Base-by-base conservation (phyloP, 2,888 invertebrate species). In the Nasonovia ribisnigri region DNA sequence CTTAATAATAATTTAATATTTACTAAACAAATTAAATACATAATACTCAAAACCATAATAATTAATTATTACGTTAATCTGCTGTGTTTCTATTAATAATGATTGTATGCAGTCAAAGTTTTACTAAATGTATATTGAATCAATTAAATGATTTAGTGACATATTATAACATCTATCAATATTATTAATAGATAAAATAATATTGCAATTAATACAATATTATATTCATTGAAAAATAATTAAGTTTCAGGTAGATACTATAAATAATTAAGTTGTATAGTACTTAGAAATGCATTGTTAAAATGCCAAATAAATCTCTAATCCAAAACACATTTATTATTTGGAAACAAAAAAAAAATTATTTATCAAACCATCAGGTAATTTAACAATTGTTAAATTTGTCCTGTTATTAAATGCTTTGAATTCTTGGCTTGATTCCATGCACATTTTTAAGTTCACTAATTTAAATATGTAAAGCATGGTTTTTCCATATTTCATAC, bases 401-500 rank as follows among this genome's bases (percentile, higher is more conserved):
- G 24, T 67, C 87, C 42, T 60, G 67, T 48, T 88, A 87, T 57
- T 89, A 36, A 93, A 93, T 84, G 46, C 13, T 84, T 93, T 90
- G 24, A 90, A 54, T 36, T 89, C 54, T 93, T 93, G 84, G 29
- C 84, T 93, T 93, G 57, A 84, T 89, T 90, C 57, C 89, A 84
- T 60, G 86, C 86, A 67, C 67, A 93, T 93, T 87, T 93, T 86
- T 67, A 54, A 93, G 0, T 93, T 86, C 54, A 90, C 20, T 57
- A 93, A 93, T 84, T 89, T 90, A 89, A 93, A 84, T 90, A 93
- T 26, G 87, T 60, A 48, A 90, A 90, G 16, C 36, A 90, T 90
- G 86, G 60, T 60, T 90, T 90, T 42, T 90, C 60, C 86, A 86
- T 67, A 89, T 46, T 84, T 89, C 84, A 93, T 86, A 84, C n/a